Percentiles rank a stretch among this genome's conserved stretches.
Conservation (phyloP, 2,888 invertebrate species). For the Drosophila austrosaltans region DNA sequence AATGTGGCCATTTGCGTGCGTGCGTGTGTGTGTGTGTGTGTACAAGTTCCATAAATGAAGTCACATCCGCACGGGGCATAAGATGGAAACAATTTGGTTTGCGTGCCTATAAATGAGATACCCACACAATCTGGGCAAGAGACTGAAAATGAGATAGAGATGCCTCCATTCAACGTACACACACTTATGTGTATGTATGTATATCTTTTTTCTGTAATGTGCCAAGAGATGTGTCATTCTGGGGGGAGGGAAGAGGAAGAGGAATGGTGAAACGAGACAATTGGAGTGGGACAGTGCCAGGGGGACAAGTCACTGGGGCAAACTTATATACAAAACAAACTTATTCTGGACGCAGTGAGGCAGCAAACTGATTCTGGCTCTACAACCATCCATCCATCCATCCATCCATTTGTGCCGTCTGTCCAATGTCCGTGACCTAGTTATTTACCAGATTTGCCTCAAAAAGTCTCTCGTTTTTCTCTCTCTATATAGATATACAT, state of each 20-base stretch:
- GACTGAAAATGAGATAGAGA: background rate
- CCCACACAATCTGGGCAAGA: constrained; percentile 10
- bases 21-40: constrained; percentile 6
- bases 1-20: constrained; percentile 55
- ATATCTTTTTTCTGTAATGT: constrained; percentile 54
- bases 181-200: constrained; percentile 59
- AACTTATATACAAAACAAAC: constrained; percentile 18
- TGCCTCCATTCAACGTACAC: constrained; percentile 21
- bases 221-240: constrained; percentile 60
- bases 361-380: constrained; percentile 36
- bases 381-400: background rate
- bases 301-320: constrained; percentile 24
- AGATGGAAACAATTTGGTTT: constrained; percentile 46
- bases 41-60: constrained; percentile 56
- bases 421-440: constrained; percentile 60
- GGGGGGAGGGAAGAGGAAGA: background rate
- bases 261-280: constrained; percentile 16
- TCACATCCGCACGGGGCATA: constrained; percentile 46
- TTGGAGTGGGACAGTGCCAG: constrained; percentile 5
- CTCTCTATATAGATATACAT: constrained; percentile 28
- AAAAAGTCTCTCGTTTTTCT: constrained; percentile 23
- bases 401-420: constrained; percentile 4
- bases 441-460: constrained; percentile 43
- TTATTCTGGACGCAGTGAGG: constrained; percentile 30
- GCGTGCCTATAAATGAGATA: constrained; percentile 42